Conservation (phyloP, 2,888 invertebrate species). For the Andrena bicolor region DNA sequence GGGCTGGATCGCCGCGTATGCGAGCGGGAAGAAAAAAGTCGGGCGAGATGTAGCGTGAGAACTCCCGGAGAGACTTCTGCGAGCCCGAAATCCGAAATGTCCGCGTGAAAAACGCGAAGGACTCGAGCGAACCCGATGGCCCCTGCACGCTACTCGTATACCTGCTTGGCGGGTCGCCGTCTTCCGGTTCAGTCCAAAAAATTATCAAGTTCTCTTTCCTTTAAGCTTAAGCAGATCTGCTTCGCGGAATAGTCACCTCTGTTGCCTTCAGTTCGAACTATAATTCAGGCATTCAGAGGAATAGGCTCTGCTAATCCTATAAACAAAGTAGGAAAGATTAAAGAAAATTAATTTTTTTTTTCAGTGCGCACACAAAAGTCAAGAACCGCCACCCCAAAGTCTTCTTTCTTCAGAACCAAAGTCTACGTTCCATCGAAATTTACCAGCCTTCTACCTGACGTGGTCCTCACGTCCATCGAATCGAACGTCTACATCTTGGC, state of each 20-base stretch:
- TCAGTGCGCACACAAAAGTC: neutral
- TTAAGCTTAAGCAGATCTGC: too few species aligned
- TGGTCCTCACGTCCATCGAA: neutral
- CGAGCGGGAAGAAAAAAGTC: constrained; percentile 60
- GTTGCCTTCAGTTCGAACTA: too few species aligned
- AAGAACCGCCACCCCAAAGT: neutral
- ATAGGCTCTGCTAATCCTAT: too few species aligned
- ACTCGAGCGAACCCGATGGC: neutral
- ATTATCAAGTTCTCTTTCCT: too few species aligned
- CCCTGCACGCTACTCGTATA: constrained; percentile 17
- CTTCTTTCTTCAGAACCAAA: neutral
- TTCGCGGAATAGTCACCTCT: too few species aligned
- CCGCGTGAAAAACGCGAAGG: constrained; percentile 35
- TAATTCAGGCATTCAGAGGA: too few species aligned
- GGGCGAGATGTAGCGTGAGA: constrained; percentile 69
- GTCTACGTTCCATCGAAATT: too few species aligned
- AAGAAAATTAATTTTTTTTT: too few species aligned
- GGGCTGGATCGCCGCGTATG: constrained; percentile 30
- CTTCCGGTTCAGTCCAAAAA: neutral
- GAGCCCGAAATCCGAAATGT: constrained; percentile 78
- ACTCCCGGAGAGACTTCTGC: constrained; percentile 57
- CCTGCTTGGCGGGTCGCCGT: neutral
- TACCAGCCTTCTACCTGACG: neutral
- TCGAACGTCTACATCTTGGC: constrained; percentile 19
- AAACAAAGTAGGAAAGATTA: too few species aligned